Evolutionary conservation across 2,113 vertebrate species (phyloP).

Genomic region (Sorex araneus): DNA sequence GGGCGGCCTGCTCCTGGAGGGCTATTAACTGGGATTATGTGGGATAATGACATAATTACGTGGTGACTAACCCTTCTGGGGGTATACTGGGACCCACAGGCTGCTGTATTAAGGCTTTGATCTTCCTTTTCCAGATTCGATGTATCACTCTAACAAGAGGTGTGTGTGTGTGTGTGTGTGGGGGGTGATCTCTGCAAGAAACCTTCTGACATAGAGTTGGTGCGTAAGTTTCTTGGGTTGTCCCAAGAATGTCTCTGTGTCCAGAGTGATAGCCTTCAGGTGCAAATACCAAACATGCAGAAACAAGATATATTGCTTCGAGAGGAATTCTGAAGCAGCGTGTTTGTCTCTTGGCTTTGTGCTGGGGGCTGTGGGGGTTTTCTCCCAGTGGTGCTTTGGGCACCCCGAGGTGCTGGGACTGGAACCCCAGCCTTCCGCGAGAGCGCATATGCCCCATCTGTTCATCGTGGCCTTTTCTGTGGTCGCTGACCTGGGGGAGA

Average conservation of each 20-base stretch:
- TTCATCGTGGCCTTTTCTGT: no score
- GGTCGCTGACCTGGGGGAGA: no score
- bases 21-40: background rate
- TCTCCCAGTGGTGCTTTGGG: no score
- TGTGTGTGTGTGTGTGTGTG: no score
- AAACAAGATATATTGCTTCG: background rate
- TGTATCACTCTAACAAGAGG: background rate
- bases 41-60: no score
- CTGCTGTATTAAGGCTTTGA: background rate
- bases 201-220: background rate
- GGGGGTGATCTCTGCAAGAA: background rate
- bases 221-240: background rate
- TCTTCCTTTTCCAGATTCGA: background rate
- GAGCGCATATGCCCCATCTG: no score
- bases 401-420: no score
- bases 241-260: constrained; percentile 35
- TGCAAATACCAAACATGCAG: constrained; percentile 13
- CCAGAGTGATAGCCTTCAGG: background rate
- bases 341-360: background rate
- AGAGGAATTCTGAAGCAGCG: background rate
- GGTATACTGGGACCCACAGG: background rate
- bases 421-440: no score
- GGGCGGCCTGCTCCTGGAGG: background rate
- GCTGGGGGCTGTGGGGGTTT: no score
- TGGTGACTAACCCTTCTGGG: background rate